Base-by-base conservation (phyloP, 1,140 invertebrate genomes). In the Plodia interpunctella region DNA sequence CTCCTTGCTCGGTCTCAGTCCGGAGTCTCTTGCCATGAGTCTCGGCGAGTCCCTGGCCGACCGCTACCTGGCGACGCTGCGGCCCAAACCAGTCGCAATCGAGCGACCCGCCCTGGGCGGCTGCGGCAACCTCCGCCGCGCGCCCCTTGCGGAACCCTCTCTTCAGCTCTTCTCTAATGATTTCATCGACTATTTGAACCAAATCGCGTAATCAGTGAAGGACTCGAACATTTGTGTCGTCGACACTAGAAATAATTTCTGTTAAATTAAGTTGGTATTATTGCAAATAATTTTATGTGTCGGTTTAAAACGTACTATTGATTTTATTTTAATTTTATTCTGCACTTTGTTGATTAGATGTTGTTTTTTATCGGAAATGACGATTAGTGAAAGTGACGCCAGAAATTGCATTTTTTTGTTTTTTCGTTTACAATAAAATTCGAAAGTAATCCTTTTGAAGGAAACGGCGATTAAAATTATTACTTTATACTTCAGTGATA, bases 111-210 rank as follows among this genome's bases (percentile, higher is more conserved):
- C 68, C 21, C 58, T 75, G 49, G 71, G 72, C 21, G 66, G 77
- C 20, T 80, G 80, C 74, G 70, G 73, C n/a, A 66, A 61, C 17
- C 74, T 74, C 6, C 77, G 76, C 55, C 79, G 74, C 54, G 54
- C 55, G 4, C 77, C 64, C 5, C 52, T 68, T 65, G 65, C 69
- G 30, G 80, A 83, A 18, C 74, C 82, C 52, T 77, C 91, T 6
- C 87, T 92, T 72, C 91, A 92, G 72, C 86, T 92, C 55, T 92
- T 92, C 72, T 92, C 91, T 51, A 92, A 92, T 74, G 90, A 91
- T 68, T 91, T 91, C 78, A 90, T 91, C 60, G 87, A 91, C 74
- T 92, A 92, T 80, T 79, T 92, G 60, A 92, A 91, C 76, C 91
- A 91, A 78, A 91, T 91, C 78, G 91, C 91, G 63, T 91, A 90